Base-by-base conservation (phyloP, 2,797 vertebrate genomes). In the Scyliorhinus canicula region DNA sequence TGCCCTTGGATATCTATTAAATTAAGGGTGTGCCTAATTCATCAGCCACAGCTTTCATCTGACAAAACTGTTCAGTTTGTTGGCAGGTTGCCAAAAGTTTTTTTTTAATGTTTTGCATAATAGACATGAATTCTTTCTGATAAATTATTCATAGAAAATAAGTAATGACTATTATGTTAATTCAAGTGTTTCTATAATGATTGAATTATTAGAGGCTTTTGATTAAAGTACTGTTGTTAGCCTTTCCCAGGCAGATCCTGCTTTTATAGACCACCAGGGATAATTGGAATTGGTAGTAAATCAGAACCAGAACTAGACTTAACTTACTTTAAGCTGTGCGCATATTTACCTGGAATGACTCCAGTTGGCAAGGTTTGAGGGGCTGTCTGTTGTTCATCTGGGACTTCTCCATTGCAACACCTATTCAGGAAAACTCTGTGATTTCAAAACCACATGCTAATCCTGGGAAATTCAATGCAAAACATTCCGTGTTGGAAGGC, bases 11-110 rank as follows among this genome's bases (percentile, higher is more conserved):
- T 69, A 74, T 94, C 14, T 74, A 69, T 74, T 74, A 94, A 71
- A n/a, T 96, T 96, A 96, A 96, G 95, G 96, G 95, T 96, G 96
- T 95, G 96, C 95, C 96, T 95, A 96, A 96, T 96, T 95, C 95
- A 96, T 96, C 93, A 47, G 95, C 67, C 47, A 71, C 93, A 94
- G 67, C 95, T 96, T 96, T 96, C 95, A 96, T 82, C 85, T 95
- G 95, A 95, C 79, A 95, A 95, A 95, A 96, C 5, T 95, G 95
- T 96, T 95, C 95, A 5, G 0, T 16, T n/a, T 95, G 60, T 95
- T 95, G 96, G 96, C 95, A 35, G 88, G 44, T 95, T 55, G 90
- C 95, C 95, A 96, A 94, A 63, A 65, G 95, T 95, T 95, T 82
- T 96, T 95, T 96, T 95, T 3, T 65, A 95, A 31, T n/a, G 19